Percentiles rank a stretch among this genome's conserved stretches.
Conservation (phyloP, 2,888 invertebrate species). For the Hypomecis punctinalis region DNA sequence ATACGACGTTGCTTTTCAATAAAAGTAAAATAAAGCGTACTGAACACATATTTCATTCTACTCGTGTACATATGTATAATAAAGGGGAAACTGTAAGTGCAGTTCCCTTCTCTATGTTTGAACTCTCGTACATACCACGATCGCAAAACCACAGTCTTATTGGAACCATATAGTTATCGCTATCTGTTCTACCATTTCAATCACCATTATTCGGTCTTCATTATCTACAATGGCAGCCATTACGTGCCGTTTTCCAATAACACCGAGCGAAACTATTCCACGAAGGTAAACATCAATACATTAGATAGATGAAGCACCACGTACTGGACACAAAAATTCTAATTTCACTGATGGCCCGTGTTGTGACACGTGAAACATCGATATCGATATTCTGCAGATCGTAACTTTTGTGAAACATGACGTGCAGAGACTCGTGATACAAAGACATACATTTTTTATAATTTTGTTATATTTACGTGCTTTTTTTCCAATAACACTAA, state of each 20-base stretch:
- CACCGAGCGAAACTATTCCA: conserved; percentile 8
- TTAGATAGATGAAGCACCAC: conserved; percentile 14
- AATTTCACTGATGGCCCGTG: conserved; percentile 23
- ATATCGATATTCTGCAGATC: conserved; percentile 3
- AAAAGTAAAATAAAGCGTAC: too few species aligned
- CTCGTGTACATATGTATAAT: too few species aligned
- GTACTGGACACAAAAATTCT: conserved; percentile 14
- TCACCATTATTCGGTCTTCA: conserved; percentile 18
- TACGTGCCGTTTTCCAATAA: conserved; percentile 16
- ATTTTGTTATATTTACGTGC: too few species aligned
- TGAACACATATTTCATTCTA: too few species aligned
- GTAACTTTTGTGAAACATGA: not conserved
- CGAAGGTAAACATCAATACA: conserved; percentile 14
- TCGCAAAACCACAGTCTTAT: conserved; percentile 1
- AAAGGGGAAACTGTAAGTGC: too few species aligned
- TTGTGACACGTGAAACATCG: not conserved
- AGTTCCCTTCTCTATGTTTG: too few species aligned
- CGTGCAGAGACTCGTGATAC: too few species aligned
- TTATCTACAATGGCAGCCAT: conserved; percentile 14
- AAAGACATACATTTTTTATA: too few species aligned
- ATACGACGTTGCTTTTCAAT: too few species aligned
- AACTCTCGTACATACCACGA: not conserved
- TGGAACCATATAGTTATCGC: not conserved
- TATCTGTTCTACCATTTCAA: conserved; percentile 8
- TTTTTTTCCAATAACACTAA: too few species aligned